Evolutionary conservation across 2,113 vertebrate species (phyloP).

Genomic region (Gambusia affinis): DNA sequence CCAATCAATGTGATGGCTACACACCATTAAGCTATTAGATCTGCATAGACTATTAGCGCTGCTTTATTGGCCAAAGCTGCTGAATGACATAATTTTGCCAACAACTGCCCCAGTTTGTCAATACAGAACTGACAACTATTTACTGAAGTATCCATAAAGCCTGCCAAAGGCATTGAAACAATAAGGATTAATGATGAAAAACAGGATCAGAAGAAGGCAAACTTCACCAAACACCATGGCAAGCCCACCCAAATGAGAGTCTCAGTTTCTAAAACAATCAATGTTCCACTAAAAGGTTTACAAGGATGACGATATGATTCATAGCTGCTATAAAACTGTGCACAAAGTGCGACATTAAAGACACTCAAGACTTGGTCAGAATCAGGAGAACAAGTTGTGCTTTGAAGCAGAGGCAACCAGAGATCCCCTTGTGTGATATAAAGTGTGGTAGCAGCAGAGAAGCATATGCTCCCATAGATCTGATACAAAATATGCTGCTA

Average conservation of each 20-base stretch:
- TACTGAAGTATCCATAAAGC: slow-evolving; percentile 15
- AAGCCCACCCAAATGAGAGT: neutral
- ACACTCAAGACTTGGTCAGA: slow-evolving; percentile 29
- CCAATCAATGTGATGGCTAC: slow-evolving; percentile 55
- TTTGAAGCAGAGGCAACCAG: slow-evolving; percentile 49
- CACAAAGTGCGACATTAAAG: slow-evolving; percentile 48
- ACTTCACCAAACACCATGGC: too few species aligned
- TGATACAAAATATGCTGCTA: slow-evolving; percentile 2
- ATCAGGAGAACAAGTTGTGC: slow-evolving; percentile 30
- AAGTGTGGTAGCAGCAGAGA: slow-evolving; percentile 43
- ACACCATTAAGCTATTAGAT: slow-evolving; percentile 56
- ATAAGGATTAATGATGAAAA: neutral
- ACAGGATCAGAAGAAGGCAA: neutral
- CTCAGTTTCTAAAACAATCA: slow-evolving; percentile 25
- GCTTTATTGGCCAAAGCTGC: slow-evolving; percentile 36
- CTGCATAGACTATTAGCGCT: slow-evolving; percentile 40
- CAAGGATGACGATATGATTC: slow-evolving; percentile 37
- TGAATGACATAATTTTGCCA: slow-evolving; percentile 36
- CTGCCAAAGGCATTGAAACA: neutral
- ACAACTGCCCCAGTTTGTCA: slow-evolving; percentile 32
- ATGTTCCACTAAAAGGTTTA: slow-evolving; percentile 30
- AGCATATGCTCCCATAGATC: slow-evolving; percentile 24
- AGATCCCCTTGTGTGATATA: slow-evolving; percentile 44
- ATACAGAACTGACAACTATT: slow-evolving; percentile 19
- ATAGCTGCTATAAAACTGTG: slow-evolving; percentile 45